These are phyloP conservation scores for Arion vulgaris DNA, from an alignment of 1,140 invertebrate species.

Conservation along the genomic window DNA sequence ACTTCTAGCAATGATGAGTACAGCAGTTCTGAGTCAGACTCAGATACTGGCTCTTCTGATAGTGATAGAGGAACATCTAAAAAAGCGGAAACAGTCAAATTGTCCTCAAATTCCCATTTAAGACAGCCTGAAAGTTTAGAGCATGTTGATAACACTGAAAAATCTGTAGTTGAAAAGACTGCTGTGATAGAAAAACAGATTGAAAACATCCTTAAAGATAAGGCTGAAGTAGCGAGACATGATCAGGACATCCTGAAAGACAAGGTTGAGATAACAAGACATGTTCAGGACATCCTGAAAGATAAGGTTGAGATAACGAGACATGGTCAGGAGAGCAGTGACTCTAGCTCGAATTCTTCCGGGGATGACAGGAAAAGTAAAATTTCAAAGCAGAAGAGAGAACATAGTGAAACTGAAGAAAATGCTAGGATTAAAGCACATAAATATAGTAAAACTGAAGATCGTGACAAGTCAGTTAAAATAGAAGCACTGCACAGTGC, in stretches of 20 bases:
- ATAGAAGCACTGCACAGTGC: background rate
- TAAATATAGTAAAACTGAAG: background rate
- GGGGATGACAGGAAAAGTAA: background rate
- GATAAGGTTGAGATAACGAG: background rate
- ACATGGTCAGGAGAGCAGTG: background rate
- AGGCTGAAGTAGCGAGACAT: background rate
- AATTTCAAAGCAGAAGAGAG: background rate
- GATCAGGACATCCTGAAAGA: background rate
- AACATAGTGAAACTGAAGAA: constrained; percentile 25
- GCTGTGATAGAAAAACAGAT: background rate
- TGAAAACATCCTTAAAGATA: background rate
- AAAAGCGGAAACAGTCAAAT: background rate
- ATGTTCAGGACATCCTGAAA: background rate
- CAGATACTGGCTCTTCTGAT: background rate
- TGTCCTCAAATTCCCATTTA: background rate
- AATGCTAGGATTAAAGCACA: background rate
- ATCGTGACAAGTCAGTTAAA: background rate
- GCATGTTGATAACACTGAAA: background rate
- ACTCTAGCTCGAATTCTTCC: background rate
- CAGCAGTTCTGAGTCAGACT: background rate
- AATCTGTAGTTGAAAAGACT: background rate
- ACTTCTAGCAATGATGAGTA: background rate
- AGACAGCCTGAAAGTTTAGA: background rate
- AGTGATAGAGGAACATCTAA: too few relatives aligned
- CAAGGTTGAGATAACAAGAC: background rate